Evolutionary conservation across 2,113 vertebrate species (phyloP).

Genomic region (Cryptotis parvus): DNA sequence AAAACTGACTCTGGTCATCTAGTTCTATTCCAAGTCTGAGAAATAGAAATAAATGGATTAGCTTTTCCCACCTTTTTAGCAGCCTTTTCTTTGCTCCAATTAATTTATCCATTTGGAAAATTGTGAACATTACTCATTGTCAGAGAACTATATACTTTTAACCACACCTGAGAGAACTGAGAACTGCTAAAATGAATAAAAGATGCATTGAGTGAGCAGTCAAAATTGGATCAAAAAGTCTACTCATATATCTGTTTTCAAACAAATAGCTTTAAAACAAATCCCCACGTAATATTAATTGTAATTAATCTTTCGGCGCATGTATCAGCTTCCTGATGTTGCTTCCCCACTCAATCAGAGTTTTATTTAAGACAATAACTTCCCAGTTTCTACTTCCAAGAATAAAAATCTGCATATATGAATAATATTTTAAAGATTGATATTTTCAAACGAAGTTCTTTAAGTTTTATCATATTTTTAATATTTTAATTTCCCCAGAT

Average conservation of each 20-base stretch:
- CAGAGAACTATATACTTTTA: neutral
- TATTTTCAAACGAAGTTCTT: neutral
- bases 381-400: neutral
- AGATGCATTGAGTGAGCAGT: neutral
- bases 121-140: neutral
- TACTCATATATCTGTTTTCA: neutral
- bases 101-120: constrained; percentile 1
- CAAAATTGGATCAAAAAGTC: neutral
- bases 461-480: neutral
- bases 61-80: neutral
- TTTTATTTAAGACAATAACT: neutral
- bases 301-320: neutral
- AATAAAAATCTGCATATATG: neutral
- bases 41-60: neutral
- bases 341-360: neutral
- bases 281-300: neutral
- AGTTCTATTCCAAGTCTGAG: neutral
- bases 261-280: no score
- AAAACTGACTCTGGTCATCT: neutral
- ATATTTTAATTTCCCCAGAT: neutral
- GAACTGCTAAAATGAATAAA: neutral
- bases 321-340: neutral
- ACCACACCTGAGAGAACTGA: neutral
- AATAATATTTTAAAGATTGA: neutral
- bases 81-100: neutral